Conservation (phyloP, 2,888 invertebrate genomes). For the Entomobrya multifasciata region DNA sequence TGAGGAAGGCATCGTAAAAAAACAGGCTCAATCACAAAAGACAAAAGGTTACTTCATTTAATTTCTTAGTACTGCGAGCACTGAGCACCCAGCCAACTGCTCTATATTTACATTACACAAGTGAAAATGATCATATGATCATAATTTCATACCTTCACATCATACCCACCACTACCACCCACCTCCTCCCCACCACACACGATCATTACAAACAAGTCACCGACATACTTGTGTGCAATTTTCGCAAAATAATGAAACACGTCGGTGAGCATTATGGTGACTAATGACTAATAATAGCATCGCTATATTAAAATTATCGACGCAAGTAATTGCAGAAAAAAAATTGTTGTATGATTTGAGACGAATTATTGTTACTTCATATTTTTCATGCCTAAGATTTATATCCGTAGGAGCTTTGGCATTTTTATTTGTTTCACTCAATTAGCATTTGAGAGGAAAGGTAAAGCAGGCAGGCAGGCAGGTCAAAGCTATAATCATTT, state of each 20-base stretch:
- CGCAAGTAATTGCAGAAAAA: constrained; percentile 11
- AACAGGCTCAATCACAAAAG: background rate
- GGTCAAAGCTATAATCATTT: constrained; percentile 55
- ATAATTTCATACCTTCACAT: too few species aligned
- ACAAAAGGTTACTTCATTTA: constrained; percentile 53
- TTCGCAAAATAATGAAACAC: constrained; percentile 33
- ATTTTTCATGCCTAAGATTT: background rate
- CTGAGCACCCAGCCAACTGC: background rate
- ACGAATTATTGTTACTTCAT: constrained; percentile 58
- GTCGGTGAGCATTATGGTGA: constrained; percentile 27
- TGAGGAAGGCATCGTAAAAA: background rate
- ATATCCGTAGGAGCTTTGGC: constrained; percentile 1
- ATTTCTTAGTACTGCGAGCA: background rate
- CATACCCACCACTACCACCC: too few species aligned
- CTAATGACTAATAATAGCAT: constrained; percentile 24
- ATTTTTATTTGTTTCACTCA: constrained; percentile 30
- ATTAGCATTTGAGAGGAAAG: constrained; percentile 56
- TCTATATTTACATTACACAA: constrained; percentile 11
- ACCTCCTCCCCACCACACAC: background rate
- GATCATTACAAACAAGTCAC: background rate
- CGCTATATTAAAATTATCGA: background rate
- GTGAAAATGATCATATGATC: background rate
- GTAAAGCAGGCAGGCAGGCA: too few species aligned
- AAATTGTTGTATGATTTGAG: constrained; percentile 29
- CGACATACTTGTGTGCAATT: constrained; percentile 41